Conservation (phyloP, 1,140 invertebrate genomes). For the Ceratosolen solmsi region DNA sequence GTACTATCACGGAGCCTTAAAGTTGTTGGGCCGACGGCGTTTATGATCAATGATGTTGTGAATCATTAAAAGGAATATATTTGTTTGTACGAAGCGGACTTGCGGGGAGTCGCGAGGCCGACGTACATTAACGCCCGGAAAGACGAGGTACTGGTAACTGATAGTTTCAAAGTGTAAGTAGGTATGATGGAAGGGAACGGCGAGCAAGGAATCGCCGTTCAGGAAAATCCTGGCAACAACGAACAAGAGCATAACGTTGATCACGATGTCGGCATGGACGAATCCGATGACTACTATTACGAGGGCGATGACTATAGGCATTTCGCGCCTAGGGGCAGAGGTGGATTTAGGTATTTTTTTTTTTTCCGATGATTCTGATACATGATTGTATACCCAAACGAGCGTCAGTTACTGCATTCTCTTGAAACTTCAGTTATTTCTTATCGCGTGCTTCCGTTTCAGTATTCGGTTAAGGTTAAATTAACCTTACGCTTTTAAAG, state of each 20-base stretch:
- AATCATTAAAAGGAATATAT: constrained; percentile 10
- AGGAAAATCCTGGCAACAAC: constrained; percentile 17
- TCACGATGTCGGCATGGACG: constrained; percentile 66
- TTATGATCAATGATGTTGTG: constrained; percentile 22
- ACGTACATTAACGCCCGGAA: background rate
- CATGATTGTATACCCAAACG: background rate
- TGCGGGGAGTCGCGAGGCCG: background rate
- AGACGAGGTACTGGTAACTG: background rate
- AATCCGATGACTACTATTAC: constrained; percentile 68
- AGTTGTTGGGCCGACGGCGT: background rate
- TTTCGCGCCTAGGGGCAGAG: constrained; percentile 68
- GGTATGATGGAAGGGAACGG: constrained; percentile 37
- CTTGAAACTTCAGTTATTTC: background rate
- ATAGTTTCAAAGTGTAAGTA: background rate
- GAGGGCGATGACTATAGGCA: constrained; percentile 71
- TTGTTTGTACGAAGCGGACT: constrained; percentile 9
- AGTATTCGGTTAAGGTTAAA: background rate
- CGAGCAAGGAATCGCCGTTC: constrained; percentile 25
- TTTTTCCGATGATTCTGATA: background rate
- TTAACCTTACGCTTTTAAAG: background rate
- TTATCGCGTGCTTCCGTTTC: constrained; percentile 41
- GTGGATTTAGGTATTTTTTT: constrained; percentile 65
- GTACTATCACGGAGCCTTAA: background rate
- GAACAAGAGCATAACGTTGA: constrained; percentile 57
- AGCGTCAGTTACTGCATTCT: background rate